Evolutionary conservation across 2,888 invertebrate species (phyloP).

Genomic region (Spialia ferax): DNA sequence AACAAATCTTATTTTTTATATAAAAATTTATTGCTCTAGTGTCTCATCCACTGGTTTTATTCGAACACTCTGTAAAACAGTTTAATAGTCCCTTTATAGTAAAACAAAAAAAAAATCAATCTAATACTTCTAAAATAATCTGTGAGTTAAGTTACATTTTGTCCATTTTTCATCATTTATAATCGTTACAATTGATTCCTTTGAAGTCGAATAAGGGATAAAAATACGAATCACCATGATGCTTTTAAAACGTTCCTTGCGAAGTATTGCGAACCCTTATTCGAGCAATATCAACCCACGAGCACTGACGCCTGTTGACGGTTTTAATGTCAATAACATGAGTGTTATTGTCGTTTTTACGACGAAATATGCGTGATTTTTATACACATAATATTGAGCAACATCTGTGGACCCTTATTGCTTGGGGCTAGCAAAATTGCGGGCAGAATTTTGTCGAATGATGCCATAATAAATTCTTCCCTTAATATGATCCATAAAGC

Average conservation of each 20-base stretch:
- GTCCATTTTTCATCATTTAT: not conserved
- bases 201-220: not conserved
- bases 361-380: constrained; percentile 62
- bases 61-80: too few species aligned
- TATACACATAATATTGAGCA: constrained; percentile 54
- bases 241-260: not conserved
- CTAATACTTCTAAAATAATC: too few species aligned
- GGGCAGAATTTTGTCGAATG: constrained; percentile 71
- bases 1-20: too few species aligned
- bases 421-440: constrained; percentile 62
- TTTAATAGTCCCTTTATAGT: too few species aligned
- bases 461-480: constrained; percentile 72
- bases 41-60: too few species aligned
- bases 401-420: constrained; percentile 72
- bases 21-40: too few species aligned
- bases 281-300: constrained; percentile 10
- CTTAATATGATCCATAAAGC: constrained; percentile 73
- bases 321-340: constrained; percentile 37
- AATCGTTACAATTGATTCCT: not conserved
- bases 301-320: constrained; percentile 30
- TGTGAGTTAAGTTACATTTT: too few species aligned
- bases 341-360: constrained; percentile 62
- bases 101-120: too few species aligned
- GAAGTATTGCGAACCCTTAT: not conserved
- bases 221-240: not conserved